A percentile compares a stretch with the other conserved stretches of the same genome.
phyloP scores from a whole-genome alignment of 1,140 invertebrate species.

The Amyelois transitella region DNA sequence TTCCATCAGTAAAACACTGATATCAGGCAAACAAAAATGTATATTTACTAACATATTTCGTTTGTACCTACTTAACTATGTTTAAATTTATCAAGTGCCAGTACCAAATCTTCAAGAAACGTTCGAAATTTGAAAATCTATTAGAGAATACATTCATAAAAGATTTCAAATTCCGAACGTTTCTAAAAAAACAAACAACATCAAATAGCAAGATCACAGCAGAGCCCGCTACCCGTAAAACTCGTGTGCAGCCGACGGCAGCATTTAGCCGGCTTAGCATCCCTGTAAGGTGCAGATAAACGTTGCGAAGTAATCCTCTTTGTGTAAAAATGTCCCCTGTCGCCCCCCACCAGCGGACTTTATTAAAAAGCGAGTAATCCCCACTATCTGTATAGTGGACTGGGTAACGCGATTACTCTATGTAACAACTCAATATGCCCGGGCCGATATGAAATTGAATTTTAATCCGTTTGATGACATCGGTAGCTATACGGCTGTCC shows the following conservation, averaged over 20 bases:
- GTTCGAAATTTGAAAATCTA: too few relatives aligned
- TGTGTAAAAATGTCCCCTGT: conserved; percentile 71
- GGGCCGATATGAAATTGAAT: conserved; percentile 63
- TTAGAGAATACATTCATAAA: too few relatives aligned
- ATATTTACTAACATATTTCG: too few relatives aligned
- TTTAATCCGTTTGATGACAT: conserved; percentile 52
- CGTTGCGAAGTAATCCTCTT: conserved; percentile 68
- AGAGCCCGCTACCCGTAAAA: conserved; percentile 31
- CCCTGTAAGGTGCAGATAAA: conserved; percentile 72
- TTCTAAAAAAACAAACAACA: too few relatives aligned
- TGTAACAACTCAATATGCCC: conserved; percentile 62
- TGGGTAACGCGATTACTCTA: conserved; percentile 68
- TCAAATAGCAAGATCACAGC: neutral
- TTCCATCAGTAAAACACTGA: too few relatives aligned
- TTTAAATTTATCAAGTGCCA: too few relatives aligned
- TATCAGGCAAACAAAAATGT: too few relatives aligned
- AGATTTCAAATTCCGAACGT: too few relatives aligned
- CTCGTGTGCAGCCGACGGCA: conserved; percentile 45
- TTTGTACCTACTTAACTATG: too few relatives aligned
- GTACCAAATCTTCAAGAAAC: too few relatives aligned
- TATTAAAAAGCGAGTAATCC: conserved; percentile 72
- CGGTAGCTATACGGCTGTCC: conserved; percentile 1
- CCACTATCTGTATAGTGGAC: conserved; percentile 50
- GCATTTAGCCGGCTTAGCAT: conserved; percentile 64
- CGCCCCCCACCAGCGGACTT: conserved; percentile 60